Evolutionary conservation across 1,140 invertebrate species (phyloP).

Genomic region (Elymnias hypermnestra): DNA sequence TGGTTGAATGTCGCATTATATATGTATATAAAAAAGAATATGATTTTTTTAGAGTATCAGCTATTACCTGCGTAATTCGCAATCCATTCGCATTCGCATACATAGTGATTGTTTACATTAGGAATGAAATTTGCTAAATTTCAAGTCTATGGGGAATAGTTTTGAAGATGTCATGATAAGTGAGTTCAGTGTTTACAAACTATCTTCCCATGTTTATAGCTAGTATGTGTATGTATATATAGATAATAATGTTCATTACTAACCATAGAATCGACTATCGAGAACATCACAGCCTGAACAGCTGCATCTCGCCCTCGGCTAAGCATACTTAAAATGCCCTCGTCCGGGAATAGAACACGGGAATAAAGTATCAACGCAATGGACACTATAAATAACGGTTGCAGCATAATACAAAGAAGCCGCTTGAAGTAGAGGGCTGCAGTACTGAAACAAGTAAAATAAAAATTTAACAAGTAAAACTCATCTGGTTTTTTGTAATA

Average conservation of each 20-base stretch:
- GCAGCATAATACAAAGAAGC: constrained; percentile 79
- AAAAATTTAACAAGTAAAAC: not conserved
- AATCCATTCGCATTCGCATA: no score
- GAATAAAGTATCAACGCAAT: constrained; percentile 79
- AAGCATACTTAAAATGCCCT: constrained; percentile 70
- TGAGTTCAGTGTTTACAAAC: no score
- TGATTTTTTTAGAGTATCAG: no score
- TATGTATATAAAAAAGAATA: no score
- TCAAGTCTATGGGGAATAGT: no score
- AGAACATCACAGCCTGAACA: constrained; percentile 86
- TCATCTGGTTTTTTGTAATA: no score
- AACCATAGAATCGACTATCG: constrained; percentile 87
- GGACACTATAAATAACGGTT: constrained; percentile 82
- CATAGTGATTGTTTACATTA: no score
- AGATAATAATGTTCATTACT: not conserved
- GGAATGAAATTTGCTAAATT: no score
- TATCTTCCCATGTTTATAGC: no score
- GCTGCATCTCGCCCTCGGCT: constrained; percentile 78
- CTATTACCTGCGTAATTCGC: no score
- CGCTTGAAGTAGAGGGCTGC: constrained; percentile 59
- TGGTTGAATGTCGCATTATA: no score
- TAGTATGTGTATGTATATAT: not conserved
- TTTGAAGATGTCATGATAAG: no score
- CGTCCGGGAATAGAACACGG: constrained; percentile 78
- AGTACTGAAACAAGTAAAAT: constrained; percentile 31